Percentiles rank a stretch among this genome's conserved stretches.
These are phyloP conservation scores for Ophion ellenae DNA, from an alignment of 2,888 invertebrate genomes.

Conservation along the genomic window DNA sequence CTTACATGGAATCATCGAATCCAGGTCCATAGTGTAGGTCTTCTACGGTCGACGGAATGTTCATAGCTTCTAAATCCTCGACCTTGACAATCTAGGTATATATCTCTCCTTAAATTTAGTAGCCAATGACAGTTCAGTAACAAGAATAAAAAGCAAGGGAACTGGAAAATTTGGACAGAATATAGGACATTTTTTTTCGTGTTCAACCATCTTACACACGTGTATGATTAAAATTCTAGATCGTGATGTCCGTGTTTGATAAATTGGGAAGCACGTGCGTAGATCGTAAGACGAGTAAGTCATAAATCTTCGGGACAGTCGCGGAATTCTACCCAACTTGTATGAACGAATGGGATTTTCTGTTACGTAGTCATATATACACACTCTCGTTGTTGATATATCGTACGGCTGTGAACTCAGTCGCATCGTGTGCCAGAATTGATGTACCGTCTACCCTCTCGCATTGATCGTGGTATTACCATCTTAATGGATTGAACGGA, in stretches of 20 bases:
- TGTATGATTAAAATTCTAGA: constrained; percentile 16
- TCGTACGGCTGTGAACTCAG: constrained; percentile 68
- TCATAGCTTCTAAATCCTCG: too few relatives aligned
- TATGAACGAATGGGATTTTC: constrained; percentile 53
- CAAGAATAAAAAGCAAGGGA: background rate
- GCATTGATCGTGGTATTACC: constrained; percentile 68
- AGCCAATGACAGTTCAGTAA: background rate
- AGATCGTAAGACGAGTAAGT: constrained; percentile 22
- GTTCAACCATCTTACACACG: background rate
- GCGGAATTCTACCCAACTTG: constrained; percentile 62
- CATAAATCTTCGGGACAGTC: constrained; percentile 58
- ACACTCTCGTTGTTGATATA: constrained; percentile 9
- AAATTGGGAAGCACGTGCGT: constrained; percentile 35
- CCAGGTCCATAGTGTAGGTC: too few relatives aligned
- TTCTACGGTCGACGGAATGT: too few relatives aligned
- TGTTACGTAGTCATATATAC: constrained; percentile 50
- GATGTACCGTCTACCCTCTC: constrained; percentile 72
- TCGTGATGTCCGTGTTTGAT: constrained; percentile 20
- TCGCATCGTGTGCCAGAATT: constrained; percentile 65
- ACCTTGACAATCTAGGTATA: too few relatives aligned
- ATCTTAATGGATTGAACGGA: constrained; percentile 79
- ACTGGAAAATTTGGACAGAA: background rate
- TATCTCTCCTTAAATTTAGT: too few relatives aligned
- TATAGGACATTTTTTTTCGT: background rate
- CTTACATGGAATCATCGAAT: too few relatives aligned